Evolutionary conservation across 1,140 invertebrate species (phyloP).

Genomic region (Uloborus diversus): DNA sequence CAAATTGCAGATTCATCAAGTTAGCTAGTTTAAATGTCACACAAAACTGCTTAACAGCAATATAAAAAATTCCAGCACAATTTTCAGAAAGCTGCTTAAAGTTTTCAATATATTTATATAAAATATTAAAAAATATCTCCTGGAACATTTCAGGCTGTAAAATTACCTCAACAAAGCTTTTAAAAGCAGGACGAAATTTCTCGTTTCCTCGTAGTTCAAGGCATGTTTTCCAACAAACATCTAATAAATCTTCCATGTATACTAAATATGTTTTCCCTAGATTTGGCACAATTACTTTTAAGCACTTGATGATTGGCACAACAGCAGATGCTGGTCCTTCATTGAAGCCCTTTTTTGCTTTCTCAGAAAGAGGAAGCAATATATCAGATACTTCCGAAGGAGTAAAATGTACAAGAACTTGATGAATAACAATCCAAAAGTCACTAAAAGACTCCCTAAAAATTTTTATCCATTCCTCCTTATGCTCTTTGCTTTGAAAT

Average conservation of each 20-base stretch:
- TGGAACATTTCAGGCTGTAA: constrained; percentile 28
- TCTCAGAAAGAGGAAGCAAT: not conserved
- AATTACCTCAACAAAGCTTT: constrained; percentile 14
- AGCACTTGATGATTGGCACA: not conserved
- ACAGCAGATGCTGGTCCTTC: constrained; percentile 12
- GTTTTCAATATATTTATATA: constrained; percentile 11
- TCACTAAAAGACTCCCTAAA: constrained; percentile 4
- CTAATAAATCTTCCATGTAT: not conserved
- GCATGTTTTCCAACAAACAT: constrained; percentile 4
- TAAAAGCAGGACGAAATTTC: constrained; percentile 4
- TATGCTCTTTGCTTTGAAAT: not conserved
- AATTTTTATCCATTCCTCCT: not conserved
- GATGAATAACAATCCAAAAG: constrained; percentile 8
- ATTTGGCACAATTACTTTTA: constrained; percentile 1
- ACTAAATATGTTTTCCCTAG: not conserved
- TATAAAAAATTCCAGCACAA: constrained; percentile 25
- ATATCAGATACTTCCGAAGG: not conserved
- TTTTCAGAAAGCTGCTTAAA: constrained; percentile 24
- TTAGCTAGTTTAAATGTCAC: not conserved
- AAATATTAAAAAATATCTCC: not conserved
- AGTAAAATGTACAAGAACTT: not conserved
- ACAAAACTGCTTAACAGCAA: constrained; percentile 24
- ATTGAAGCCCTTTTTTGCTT: not conserved
- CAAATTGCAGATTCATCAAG: constrained; percentile 10
- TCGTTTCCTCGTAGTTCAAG: constrained; percentile 36